Evolutionary conservation across 2,888 invertebrate genomes (phyloP).

Genomic region (Yponomeuta sedellus): DNA sequence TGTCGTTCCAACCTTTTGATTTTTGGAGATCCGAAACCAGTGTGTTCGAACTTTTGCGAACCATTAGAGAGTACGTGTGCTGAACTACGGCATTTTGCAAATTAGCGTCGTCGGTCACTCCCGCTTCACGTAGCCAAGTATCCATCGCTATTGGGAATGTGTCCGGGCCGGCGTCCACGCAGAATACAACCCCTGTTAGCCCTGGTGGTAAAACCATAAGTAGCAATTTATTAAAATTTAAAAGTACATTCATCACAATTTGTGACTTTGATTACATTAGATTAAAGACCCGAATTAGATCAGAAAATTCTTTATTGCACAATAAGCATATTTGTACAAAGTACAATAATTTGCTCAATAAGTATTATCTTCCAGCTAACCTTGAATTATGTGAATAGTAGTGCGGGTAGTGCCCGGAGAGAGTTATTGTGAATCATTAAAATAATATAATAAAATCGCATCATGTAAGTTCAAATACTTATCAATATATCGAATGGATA

Average conservation of each 20-base stretch:
- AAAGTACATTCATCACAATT: neutral
- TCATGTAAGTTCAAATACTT: no score
- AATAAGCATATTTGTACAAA: no score
- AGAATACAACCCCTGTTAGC: slow-evolving; percentile 37
- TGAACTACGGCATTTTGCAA: slow-evolving; percentile 34
- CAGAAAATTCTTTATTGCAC: no score
- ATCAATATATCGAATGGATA: no score
- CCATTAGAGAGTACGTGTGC: slow-evolving; percentile 33
- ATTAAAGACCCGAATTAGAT: no score
- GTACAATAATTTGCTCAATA: no score
- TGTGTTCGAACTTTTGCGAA: slow-evolving; percentile 24
- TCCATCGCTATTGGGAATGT: slow-evolving; percentile 34
- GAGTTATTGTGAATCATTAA: no score
- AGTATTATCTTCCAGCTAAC: no score
- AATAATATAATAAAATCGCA: no score
- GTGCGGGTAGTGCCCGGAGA: no score
- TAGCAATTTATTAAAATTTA: neutral
- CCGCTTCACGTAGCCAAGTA: slow-evolving; percentile 27
- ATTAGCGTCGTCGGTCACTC: slow-evolving; percentile 29
- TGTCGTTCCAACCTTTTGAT: slow-evolving; percentile 29
- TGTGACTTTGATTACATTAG: no score
- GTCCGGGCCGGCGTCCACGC: slow-evolving; percentile 49
- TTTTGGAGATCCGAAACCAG: slow-evolving; percentile 27
- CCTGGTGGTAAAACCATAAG: slow-evolving; percentile 31
- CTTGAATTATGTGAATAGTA: no score